phyloP scores from a whole-genome alignment of 2,113 vertebrate species.

The Nipponia nippon region DNA sequence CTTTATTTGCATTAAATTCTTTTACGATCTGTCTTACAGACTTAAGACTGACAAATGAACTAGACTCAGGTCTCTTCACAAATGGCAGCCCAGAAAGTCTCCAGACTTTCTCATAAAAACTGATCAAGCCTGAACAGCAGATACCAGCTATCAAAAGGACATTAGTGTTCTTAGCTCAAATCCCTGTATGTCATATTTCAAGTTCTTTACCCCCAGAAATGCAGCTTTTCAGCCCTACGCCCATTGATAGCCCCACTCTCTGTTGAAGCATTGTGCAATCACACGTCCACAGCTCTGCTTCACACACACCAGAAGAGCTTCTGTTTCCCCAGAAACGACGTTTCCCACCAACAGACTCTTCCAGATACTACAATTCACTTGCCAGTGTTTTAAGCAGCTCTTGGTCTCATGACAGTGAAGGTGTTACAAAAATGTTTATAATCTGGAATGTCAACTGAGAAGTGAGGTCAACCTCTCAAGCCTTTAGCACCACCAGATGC shows the following conservation, averaged over 20 bases:
- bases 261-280: not conserved
- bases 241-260: not conserved
- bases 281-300: not conserved
- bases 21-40: not conserved
- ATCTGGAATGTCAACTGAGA: not conserved
- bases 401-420: not conserved
- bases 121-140: not conserved
- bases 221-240: not conserved
- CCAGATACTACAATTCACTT: not conserved
- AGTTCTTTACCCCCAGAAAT: not conserved
- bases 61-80: not conserved
- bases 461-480: not conserved
- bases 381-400: not conserved
- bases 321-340: rapidly evolving
- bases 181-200: not conserved
- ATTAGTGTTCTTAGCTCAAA: not conserved
- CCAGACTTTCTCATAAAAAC: not conserved
- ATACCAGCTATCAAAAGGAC: not conserved
- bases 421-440: not conserved
- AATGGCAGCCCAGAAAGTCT: not conserved
- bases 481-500: too few species aligned
- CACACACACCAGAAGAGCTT: not conserved
- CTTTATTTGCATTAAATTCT: not conserved
- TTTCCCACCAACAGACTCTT: not conserved
- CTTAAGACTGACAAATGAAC: not conserved